These are phyloP conservation scores for Colletes latitarsis DNA, from an alignment of 1,140 invertebrate genomes.

Conservation along the genomic window DNA sequence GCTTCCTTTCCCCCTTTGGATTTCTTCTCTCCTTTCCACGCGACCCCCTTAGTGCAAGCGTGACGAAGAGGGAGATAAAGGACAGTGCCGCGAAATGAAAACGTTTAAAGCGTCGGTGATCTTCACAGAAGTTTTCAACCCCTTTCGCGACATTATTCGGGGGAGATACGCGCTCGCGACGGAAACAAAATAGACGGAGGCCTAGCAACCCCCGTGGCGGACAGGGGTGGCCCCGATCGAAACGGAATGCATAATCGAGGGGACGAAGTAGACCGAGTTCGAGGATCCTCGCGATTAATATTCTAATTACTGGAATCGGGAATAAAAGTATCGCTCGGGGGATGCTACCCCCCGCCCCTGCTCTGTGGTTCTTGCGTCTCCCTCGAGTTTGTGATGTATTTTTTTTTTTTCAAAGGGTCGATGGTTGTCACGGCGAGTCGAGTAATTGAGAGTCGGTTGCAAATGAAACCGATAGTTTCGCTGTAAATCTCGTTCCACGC, in stretches of 20 bases:
- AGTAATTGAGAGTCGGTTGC: not conserved
- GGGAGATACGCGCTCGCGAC: slow-evolving; percentile 15
- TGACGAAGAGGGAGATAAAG: not conserved
- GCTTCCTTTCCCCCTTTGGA: slow-evolving; percentile 10
- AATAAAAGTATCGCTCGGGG: slow-evolving; percentile 16
- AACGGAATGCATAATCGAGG: slow-evolving; percentile 31
- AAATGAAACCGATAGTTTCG: not conserved
- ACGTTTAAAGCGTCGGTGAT: slow-evolving; percentile 63
- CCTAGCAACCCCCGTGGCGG: not conserved
- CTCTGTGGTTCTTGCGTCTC: not conserved
- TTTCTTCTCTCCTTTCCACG: not conserved
- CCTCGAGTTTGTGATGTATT: not conserved
- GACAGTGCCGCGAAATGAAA: slow-evolving; percentile 58
- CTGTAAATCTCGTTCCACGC: not conserved
- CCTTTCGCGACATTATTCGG: slow-evolving; percentile 45
- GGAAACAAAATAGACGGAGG: slow-evolving; percentile 27
- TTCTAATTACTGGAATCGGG: slow-evolving; percentile 43
- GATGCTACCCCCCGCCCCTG: not conserved
- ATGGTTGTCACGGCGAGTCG: not conserved
- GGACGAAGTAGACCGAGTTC: not conserved
- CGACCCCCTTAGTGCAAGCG: slow-evolving; percentile 16
- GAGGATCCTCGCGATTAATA: slow-evolving; percentile 35
- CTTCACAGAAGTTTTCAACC: slow-evolving; percentile 55
- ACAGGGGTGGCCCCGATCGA: not conserved
- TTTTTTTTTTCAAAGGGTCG: not conserved